Evolutionary conservation across 2,888 invertebrate species (phyloP).

Genomic region (Chrysopilus asiliformis): DNA sequence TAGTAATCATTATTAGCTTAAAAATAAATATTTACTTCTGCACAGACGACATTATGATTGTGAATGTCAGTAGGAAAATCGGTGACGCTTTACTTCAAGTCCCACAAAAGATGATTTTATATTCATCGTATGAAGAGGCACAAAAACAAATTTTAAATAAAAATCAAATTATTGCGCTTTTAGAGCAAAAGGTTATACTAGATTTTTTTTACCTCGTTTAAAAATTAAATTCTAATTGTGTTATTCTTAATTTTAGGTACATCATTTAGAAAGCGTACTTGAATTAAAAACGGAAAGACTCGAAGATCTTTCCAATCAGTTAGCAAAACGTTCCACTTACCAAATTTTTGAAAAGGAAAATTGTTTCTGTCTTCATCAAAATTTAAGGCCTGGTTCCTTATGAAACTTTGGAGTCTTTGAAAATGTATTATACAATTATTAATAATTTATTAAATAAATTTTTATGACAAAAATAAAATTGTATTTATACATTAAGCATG

Average conservation of each 20-base stretch:
- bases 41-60: slow-evolving; percentile 22
- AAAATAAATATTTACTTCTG: not conserved
- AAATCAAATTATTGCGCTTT: slow-evolving; percentile 15
- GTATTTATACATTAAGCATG: too few relatives aligned
- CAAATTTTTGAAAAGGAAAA: too few relatives aligned
- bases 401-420: too few relatives aligned
- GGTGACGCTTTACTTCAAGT: slow-evolving; percentile 32
- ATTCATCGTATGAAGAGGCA: slow-evolving; percentile 27
- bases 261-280: slow-evolving; percentile 28
- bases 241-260: slow-evolving; percentile 5
- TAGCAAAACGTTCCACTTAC: too few relatives aligned
- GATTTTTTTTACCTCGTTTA: not conserved
- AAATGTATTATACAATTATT: too few relatives aligned
- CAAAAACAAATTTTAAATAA: slow-evolving; percentile 22
- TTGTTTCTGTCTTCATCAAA: too few relatives aligned
- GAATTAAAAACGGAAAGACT: slow-evolving; percentile 28
- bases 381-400: too few relatives aligned
- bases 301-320: slow-evolving; percentile 25
- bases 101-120: slow-evolving; percentile 34
- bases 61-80: slow-evolving; percentile 26
- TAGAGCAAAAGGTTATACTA: slow-evolving; percentile 10
- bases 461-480: too few relatives aligned
- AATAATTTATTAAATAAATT: too few relatives aligned
- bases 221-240: not conserved
- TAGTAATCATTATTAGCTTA: too few relatives aligned